A percentile compares a stretch with the other conserved stretches of the same genome.
Evolutionary conservation across 2,888 invertebrate species (phyloP).

Genomic region (Poecilobothrus nobilitatus): DNA sequence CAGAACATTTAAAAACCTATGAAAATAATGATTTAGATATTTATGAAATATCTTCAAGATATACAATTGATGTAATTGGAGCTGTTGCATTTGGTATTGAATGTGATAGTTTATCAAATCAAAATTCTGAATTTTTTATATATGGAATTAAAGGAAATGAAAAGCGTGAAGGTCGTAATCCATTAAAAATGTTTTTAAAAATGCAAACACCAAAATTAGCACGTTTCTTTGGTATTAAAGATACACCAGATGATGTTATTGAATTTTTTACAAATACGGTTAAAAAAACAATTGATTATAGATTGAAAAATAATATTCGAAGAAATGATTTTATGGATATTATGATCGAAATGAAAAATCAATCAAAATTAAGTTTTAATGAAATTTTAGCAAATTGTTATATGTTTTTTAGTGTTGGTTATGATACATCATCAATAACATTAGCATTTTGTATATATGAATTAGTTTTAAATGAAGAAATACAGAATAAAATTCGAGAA

Average conservation of each 20-base stretch:
- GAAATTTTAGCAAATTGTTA: conserved; percentile 40
- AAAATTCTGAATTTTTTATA: neutral
- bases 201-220: neutral
- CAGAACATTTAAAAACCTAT: conserved; percentile 18
- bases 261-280: conserved; percentile 11
- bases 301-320: conserved; percentile 23
- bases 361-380: conserved; percentile 28
- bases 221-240: conserved; percentile 15
- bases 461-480: conserved; percentile 32
- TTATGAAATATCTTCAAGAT: conserved; percentile 37
- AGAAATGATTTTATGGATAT: conserved; percentile 18
- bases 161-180: neutral
- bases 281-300: conserved; percentile 10
- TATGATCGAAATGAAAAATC: conserved; percentile 22
- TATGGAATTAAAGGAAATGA: neutral
- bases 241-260: conserved; percentile 5
- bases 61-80: conserved; percentile 46
- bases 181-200: neutral
- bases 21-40: neutral
- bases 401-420: conserved; percentile 46
- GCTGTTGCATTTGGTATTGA: conserved; percentile 44
- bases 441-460: conserved; percentile 46
- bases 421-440: conserved; percentile 55
- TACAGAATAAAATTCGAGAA: conserved; percentile 28
- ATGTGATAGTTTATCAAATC: conserved; percentile 25